Conservation (phyloP, 1,140 invertebrate genomes). For the Drosophila nigrodunni region DNA sequence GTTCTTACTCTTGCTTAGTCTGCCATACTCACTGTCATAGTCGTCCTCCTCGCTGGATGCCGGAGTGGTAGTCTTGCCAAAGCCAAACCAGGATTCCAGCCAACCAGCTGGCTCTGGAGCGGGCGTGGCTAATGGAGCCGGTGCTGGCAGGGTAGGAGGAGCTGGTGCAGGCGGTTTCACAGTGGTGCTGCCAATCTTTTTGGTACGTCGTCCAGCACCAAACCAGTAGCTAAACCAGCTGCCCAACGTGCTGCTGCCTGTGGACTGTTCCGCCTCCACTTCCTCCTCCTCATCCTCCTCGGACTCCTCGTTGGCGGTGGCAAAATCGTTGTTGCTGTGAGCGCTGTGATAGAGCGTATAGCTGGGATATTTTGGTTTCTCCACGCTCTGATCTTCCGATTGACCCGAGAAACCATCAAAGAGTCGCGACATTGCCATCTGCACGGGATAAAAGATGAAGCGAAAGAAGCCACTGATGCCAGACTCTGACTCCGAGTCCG, state of each 20-base stretch:
- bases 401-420: constrained; percentile 58
- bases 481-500: constrained; percentile 9
- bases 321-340: constrained; percentile 56
- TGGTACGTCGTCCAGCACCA: constrained; percentile 61
- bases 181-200: constrained; percentile 72
- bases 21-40: constrained; percentile 73
- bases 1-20: too few species aligned
- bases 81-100: constrained; percentile 76
- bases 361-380: constrained; percentile 60
- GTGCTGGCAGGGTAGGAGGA: background rate
- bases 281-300: constrained; percentile 28
- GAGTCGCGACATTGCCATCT: constrained; percentile 69
- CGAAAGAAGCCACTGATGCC: constrained; percentile 72
- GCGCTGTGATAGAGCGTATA: constrained; percentile 78
- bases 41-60: constrained; percentile 62
- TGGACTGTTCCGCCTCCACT: constrained; percentile 24
- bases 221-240: constrained; percentile 79
- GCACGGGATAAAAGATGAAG: constrained; percentile 80
- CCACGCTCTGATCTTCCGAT: constrained; percentile 35
- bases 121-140: constrained; percentile 35
- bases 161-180: constrained; percentile 23
- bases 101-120: constrained; percentile 58
- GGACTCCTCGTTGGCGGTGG: background rate
- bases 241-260: constrained; percentile 42
- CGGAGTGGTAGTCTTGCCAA: constrained; percentile 47